Evolutionary conservation across 2,113 vertebrate species (phyloP), one percentile per base, ranked within the genome.

Genomic region (Tetraodon nigroviridis): DNA sequence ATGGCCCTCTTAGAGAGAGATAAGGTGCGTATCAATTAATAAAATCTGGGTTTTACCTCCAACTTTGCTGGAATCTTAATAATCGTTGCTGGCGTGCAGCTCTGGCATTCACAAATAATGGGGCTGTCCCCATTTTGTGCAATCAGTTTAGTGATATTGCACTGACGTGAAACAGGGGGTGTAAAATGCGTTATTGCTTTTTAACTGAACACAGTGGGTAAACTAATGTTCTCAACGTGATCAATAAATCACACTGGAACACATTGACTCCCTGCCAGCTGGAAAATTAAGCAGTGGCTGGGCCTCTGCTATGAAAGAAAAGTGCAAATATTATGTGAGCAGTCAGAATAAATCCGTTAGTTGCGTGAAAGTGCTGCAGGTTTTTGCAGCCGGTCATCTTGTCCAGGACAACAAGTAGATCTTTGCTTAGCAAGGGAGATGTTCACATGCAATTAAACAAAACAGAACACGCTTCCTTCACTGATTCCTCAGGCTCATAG

Each of bases 181-280:
- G 76, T 84, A 78, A 85, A 83, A 85, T 80, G 69, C 68, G 73
- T 86, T 85, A 86, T 86, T 87, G 81, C 78, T 78, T 86, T 83
- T 87, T 84, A 87, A 84, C 82, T 62, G 81, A 87, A 87, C 85
- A 84, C 85, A 86, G 84, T 79, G 79, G 87, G 85, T 75, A 76
- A 84, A 84, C 76, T 76, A 83, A 85, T 82, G 75, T 64, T 73
- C 78, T 80, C 81, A 80, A 80, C 75, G 73, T 74, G 76, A 85
- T 89, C 85, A 81, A 86, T 89, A 87, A 86, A 87, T 87, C 83
- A 86, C 78, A 85, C 85, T 74, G 80, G 82, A 87, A 84, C 78
- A 82, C 79, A 84, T 86, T 81, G 83, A 78, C 79, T 80, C 78
- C 78, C 84, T 32, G 78, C 81, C 78, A 80, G 77, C 78, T 79